Conservation (phyloP, 2,888 invertebrate species). For the Drosophila anceps region DNA sequence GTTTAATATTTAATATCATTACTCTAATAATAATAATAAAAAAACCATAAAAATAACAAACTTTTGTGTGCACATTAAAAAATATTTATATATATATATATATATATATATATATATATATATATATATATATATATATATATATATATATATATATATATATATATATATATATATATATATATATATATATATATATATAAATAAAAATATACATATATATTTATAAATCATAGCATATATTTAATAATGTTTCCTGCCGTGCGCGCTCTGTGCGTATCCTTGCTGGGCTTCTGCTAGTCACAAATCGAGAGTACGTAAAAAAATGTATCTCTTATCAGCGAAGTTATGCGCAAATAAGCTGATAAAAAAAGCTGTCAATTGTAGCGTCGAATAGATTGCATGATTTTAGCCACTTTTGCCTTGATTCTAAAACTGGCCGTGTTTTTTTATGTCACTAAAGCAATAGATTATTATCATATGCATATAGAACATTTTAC, state of each 20-base stretch:
- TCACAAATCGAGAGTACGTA: slow-evolving; percentile 70
- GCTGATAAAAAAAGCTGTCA: slow-evolving; percentile 59
- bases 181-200: slow-evolving; percentile 7
- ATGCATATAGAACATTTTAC: neutral
- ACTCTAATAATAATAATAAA: no score
- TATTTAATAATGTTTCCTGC: slow-evolving; percentile 32
- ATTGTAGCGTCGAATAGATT: slow-evolving; percentile 24
- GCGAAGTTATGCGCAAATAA: slow-evolving; percentile 58
- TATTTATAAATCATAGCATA: neutral
- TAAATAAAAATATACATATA: no score
- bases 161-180: neutral
- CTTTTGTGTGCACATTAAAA: no score
- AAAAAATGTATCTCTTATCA: slow-evolving; percentile 78
- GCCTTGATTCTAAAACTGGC: neutral
- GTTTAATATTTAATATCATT: no score
- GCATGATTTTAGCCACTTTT: slow-evolving; percentile 35
- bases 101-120: neutral
- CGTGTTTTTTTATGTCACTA: slow-evolving; percentile 5
- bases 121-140: slow-evolving; percentile 7
- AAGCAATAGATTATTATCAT: neutral
- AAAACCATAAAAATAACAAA: no score
- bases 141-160: neutral
- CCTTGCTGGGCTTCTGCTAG: slow-evolving; percentile 32
- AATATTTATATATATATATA: neutral
- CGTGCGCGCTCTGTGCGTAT: slow-evolving; percentile 57